Percentiles rank a stretch among this genome's conserved stretches.
Evolutionary conservation across 2,888 invertebrate genomes (phyloP).

Genomic region (Dryobota labecula): DNA sequence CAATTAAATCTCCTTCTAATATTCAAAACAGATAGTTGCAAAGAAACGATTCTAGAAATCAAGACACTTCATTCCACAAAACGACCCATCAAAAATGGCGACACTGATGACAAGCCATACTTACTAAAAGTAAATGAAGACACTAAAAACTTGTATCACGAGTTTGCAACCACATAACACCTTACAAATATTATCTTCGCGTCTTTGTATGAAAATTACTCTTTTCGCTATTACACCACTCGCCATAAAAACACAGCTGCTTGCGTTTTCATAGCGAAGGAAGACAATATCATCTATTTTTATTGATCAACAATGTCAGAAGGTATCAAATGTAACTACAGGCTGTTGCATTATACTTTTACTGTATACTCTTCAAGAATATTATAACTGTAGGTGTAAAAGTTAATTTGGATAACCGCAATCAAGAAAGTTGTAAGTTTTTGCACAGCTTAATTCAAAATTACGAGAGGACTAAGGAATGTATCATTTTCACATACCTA

Average conservation of each 20-base stretch:
- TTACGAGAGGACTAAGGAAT: neutral
- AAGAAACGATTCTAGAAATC: conserved; percentile 1
- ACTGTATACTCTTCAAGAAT: conserved; percentile 4
- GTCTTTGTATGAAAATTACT: conserved; percentile 29
- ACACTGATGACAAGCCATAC: conserved; percentile 10
- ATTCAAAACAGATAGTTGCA: neutral
- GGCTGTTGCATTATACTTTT: conserved; percentile 40
- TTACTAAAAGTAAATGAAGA: conserved; percentile 36
- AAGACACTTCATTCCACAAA: conserved; percentile 18
- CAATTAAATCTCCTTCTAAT: neutral
- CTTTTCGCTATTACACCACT: conserved; percentile 19
- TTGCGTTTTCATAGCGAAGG: conserved; percentile 25
- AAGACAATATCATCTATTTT: conserved; percentile 47
- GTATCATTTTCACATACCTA: neutral
- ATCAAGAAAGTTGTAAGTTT: neutral
- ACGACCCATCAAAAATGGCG: conserved; percentile 23
- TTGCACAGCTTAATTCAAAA: neutral
- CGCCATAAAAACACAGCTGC: conserved; percentile 39
- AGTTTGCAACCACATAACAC: conserved; percentile 13
- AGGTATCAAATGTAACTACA: conserved; percentile 39
- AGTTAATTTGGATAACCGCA: neutral
- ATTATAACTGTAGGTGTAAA: neutral
- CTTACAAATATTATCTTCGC: conserved; percentile 36
- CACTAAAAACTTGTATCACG: neutral
- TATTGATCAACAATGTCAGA: conserved; percentile 38